Base-by-base conservation (phyloP, 2,113 vertebrate genomes). In the Paratilapia polleni region DNA sequence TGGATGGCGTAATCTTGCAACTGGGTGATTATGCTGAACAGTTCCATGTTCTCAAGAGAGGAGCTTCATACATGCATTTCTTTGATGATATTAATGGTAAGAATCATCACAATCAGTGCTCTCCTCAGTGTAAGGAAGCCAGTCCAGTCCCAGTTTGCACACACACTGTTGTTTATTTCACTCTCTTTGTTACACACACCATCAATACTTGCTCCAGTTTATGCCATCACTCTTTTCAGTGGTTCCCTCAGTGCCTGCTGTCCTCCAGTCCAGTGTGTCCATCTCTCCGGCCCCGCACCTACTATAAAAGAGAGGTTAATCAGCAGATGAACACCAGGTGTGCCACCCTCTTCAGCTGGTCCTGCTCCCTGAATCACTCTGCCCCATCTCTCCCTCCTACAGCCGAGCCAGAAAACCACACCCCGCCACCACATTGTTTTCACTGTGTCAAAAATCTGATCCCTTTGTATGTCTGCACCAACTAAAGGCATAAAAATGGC, bases 371-470 rank as follows among this genome's bases (percentile, higher is more conserved):
- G 3, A 49, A 49, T 49, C 66, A 20, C 43, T 70, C 47, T 47
- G 43, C 43, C 5, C 13, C 43, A 47, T 70, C 66, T 43, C 43
- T 49, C 15, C 24, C 47, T 26, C 49, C 43, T 52, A 31, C 17
- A 70, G 66, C 66, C 49, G 24, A 70, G 24, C 43, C 66, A 70
- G 17, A 70, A 52, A 70, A 28, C 66, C 24, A 52, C 66, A 70
- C 43, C 24, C 66, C 43, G 52, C 24, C 52, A 24, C 66, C 24
- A 70, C 24, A 52, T 24, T 70, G 1, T 70, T 70, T 70, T 70
- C 17, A 28, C 11, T 14, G 43, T n/a, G 68, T 54, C 68, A 54
- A 3, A 73, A 73, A 73, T 54, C 11, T n/a, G 47, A 73, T 61
- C 6, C 17, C 56, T 61, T 1, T 77, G 57, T 22, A 24, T 28